Evolutionary conservation across 2,888 invertebrate species (phyloP), one percentile per base, ranked within the genome.

Genomic region (Chamaedrilus cognettii): DNA sequence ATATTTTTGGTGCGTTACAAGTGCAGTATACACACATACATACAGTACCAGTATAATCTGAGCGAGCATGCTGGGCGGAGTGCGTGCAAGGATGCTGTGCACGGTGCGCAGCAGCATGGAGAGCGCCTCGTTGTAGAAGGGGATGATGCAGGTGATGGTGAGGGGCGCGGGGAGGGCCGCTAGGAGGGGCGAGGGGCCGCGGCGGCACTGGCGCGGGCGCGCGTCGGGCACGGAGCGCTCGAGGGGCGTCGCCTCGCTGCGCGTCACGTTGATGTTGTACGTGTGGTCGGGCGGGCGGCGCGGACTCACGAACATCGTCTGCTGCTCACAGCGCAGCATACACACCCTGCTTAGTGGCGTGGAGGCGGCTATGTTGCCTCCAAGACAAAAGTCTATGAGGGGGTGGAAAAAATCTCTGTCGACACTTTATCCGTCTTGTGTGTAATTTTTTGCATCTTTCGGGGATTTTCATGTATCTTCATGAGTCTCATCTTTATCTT

Each of bases 71-170:
- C 67, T 26, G n/a, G 58, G 51, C 15, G 76, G 74, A 2, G 75
- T 75, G 11, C 70, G 57, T 28, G n/a, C 58, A 3, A 76, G 64
- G 58, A 76, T 66, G 52, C 71, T 71, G 60, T 74, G 74, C 4
- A 81, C 72, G 23, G 81, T 80, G 30, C 82, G 67, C n/a, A 82
- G 74, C 30, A 82, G 70, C 55, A 80, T 76, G 2, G 80, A 81
- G 4, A 81, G 72, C 2, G 81, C 82, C 59, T 76, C 76, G 63
- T 76, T 76, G 62, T 76, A 73, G 60, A 76, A 72, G 5, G 74
- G 72, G 19, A 75, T 75, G 28, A 76, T 69, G 26, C 73, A 74
- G 23, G 71, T 69, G 32, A 73, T 55, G 1, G 72, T 72, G n/a
- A n/a, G n/a, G n/a, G n/a, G n/a, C n/a, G n/a, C n/a, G 0, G 74